Conservation (phyloP, 2,113 vertebrate genomes). For the Campylomormyrus tamandua region DNA sequence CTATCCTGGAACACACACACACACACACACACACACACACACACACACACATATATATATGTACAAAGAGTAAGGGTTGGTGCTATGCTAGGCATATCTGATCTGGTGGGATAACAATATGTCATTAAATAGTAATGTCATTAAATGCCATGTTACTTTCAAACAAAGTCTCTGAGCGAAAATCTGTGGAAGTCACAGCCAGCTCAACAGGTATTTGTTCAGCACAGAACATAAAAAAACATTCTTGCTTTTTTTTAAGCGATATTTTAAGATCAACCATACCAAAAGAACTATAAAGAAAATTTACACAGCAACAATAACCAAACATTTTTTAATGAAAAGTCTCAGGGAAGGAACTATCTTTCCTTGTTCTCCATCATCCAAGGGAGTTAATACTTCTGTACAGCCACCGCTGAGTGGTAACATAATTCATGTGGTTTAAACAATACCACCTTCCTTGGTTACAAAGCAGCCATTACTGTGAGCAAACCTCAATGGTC, state of each 20-base stretch:
- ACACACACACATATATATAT: background rate
- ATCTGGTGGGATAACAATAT: slow-evolving; percentile 25
- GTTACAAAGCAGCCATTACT: slow-evolving; percentile 39
- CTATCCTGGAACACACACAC: background rate
- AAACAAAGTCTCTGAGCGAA: background rate
- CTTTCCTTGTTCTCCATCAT: background rate
- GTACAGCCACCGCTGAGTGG: background rate
- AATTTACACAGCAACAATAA: slow-evolving; percentile 20
- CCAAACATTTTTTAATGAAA: slow-evolving; percentile 15
- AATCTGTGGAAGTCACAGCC: background rate
- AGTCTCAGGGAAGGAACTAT: background rate
- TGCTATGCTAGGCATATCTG: slow-evolving; percentile 14
- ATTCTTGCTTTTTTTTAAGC: slow-evolving; percentile 22
- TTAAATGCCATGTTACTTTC: slow-evolving; percentile 23
- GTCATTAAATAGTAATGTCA: slow-evolving; percentile 41
- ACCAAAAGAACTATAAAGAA: background rate
- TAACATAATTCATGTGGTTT: background rate
- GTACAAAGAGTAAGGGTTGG: slow-evolving; percentile 45
- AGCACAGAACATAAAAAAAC: slow-evolving; percentile 28
- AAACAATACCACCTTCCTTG: background rate
- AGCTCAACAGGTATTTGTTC: background rate
- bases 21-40: no score
- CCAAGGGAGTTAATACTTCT: background rate
- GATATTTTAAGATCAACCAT: background rate
- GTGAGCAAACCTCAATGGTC: background rate